These are phyloP conservation scores for Bucorvus abyssinicus DNA, from an alignment of 2,797 vertebrate species.

Conservation along the genomic window DNA sequence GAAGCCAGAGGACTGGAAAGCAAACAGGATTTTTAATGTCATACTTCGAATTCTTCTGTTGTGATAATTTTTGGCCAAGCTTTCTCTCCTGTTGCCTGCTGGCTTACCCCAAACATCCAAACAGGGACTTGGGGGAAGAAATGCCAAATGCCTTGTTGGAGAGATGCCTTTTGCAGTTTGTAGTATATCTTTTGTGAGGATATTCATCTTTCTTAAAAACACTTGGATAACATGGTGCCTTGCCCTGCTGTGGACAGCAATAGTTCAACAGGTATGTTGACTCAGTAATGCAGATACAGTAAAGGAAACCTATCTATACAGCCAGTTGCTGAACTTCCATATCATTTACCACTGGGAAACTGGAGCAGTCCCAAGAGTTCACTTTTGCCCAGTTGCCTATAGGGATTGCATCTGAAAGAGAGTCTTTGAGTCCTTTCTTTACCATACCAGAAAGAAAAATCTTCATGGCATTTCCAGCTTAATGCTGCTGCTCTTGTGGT, in stretches of 20 bases:
- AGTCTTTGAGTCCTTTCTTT: not conserved
- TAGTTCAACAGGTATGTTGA: not conserved
- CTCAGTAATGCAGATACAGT: not conserved
- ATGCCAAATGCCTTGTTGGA: not conserved
- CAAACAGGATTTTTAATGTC: not conserved
- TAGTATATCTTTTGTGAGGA: not conserved
- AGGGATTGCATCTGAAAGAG: not conserved
- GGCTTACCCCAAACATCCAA: not conserved
- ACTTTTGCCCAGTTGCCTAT: not conserved
- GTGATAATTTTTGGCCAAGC: not conserved
- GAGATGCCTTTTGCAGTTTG: not conserved
- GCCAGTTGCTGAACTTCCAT: not conserved
- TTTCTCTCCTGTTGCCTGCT: not conserved
- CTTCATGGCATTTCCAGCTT: not conserved
- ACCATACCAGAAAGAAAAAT: not conserved
- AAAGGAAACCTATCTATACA: not conserved
- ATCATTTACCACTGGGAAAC: not conserved
- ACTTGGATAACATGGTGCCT: not conserved
- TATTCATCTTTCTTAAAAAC: not conserved
- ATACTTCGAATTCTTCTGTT: not conserved
- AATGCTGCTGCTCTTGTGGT: not conserved
- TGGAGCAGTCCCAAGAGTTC: not conserved
- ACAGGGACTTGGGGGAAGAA: not conserved
- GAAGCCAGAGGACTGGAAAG: slow-evolving; percentile 32
- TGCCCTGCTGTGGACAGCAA: not conserved